These are phyloP conservation scores for Aphaenogaster floridana DNA, from an alignment of 1,140 invertebrate genomes.

Conservation along the genomic window DNA sequence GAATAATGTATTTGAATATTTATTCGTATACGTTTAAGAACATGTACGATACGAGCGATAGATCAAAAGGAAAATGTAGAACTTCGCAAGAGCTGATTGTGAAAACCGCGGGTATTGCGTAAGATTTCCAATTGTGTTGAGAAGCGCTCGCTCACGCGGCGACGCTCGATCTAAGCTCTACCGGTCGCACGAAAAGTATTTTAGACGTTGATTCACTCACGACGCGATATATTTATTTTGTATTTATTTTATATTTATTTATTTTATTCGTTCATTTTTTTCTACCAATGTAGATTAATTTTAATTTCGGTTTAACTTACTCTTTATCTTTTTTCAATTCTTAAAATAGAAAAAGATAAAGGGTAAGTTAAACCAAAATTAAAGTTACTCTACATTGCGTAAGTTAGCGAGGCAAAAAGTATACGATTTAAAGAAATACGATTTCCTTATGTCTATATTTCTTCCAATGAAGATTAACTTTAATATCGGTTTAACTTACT, in stretches of 20 bases:
- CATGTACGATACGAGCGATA: neutral
- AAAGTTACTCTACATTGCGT: neutral
- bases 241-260: too few species aligned
- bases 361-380: too few species aligned
- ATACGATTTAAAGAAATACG: neutral
- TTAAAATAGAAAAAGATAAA: too few species aligned
- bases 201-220: conserved; percentile 2
- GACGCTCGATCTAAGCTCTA: neutral
- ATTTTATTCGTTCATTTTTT: too few species aligned
- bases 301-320: too few species aligned
- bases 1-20: too few species aligned
- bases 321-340: too few species aligned
- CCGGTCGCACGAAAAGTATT: conserved; percentile 6
- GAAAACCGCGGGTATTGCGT: conserved; percentile 31
- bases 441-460: neutral
- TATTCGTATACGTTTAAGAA: too few species aligned
- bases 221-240: neutral
- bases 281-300: too few species aligned
- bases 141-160: conserved; percentile 1
- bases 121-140: conserved; percentile 28
- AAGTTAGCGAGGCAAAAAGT: neutral
- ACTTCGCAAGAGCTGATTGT: neutral
- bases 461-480: too few species aligned
- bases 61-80: neutral
- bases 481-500: too few species aligned